phyloP scores from a whole-genome alignment of 2,113 vertebrate genomes.

The Vimba vimba region DNA sequence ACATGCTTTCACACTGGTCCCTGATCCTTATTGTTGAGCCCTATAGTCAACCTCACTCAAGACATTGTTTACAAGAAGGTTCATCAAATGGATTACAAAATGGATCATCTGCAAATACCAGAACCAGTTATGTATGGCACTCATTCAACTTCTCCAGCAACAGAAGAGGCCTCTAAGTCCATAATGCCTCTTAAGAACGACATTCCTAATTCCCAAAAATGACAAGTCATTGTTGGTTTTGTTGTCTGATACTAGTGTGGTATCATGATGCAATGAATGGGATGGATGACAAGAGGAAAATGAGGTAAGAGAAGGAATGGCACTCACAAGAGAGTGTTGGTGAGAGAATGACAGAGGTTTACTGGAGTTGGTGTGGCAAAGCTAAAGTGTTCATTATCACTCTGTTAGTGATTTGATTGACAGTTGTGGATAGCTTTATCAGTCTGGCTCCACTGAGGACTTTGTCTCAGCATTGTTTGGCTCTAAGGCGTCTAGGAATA shows the following conservation, averaged over 20 bases:
- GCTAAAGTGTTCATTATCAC: conserved; percentile 43
- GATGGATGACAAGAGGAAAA: conserved; percentile 34
- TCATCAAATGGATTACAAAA: conserved; percentile 42
- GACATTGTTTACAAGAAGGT: conserved; percentile 45
- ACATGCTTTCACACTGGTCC: neutral
- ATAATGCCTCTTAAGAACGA: conserved; percentile 50
- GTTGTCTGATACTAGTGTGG: conserved; percentile 54
- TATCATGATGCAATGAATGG: conserved; percentile 38
- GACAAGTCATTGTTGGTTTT: conserved; percentile 20
- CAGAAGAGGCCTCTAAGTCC: conserved; percentile 40
- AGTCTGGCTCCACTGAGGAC: conserved; percentile 64
- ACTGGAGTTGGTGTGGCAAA: conserved; percentile 35
- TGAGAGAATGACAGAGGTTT: conserved; percentile 18
- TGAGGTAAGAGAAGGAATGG: conserved; percentile 20
- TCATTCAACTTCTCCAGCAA: conserved; percentile 49
- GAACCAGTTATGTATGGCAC: conserved; percentile 31
- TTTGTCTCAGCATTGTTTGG: conserved; percentile 59
- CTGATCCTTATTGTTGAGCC: neutral
- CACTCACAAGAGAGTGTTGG: conserved; percentile 24
- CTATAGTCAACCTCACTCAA: neutral
- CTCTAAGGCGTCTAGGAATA: conserved; percentile 55
- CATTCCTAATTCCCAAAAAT: conserved; percentile 8
- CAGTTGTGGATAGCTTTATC: conserved; percentile 71
- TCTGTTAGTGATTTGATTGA: conserved; percentile 66
- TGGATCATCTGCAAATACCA: conserved; percentile 52